These are phyloP conservation scores for Spinus pinus DNA, from an alignment of 2,797 vertebrate genomes.

Conservation along the genomic window DNA sequence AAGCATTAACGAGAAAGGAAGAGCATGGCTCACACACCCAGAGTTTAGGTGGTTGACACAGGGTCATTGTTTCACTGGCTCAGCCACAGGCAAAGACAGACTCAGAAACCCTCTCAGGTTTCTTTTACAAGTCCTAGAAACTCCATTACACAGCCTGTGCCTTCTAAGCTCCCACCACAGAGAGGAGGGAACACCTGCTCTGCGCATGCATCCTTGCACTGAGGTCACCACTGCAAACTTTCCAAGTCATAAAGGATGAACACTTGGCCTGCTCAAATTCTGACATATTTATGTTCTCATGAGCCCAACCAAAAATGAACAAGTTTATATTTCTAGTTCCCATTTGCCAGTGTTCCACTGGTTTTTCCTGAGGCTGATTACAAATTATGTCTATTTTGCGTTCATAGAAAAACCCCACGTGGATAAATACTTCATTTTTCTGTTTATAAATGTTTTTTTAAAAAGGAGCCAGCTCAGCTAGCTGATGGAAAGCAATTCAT, in stretches of 20 bases:
- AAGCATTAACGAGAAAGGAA: background rate
- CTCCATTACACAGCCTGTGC: background rate
- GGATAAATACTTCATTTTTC: background rate
- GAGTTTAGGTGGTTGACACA: background rate
- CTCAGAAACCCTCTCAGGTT: background rate
- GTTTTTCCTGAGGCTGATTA: background rate
- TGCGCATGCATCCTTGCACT: background rate
- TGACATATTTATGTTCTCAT: background rate
- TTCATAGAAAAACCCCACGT: background rate
- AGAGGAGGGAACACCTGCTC: background rate
- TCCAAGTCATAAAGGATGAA: background rate
- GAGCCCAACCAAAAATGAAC: background rate
- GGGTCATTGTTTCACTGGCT: background rate
- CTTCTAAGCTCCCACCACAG: background rate
- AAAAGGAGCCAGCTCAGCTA: background rate
- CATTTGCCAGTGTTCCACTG: background rate
- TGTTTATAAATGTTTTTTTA: background rate
- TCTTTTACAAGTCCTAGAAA: background rate
- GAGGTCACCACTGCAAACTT: background rate
- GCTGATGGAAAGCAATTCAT: background rate
- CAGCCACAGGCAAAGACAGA: background rate
- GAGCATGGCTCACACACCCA: background rate
- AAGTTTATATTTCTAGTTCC: background rate
- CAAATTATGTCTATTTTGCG: background rate
- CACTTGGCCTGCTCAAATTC: background rate